These are phyloP conservation scores for Trogon surrucura DNA, from an alignment of 2,113 vertebrate genomes.

Conservation along the genomic window DNA sequence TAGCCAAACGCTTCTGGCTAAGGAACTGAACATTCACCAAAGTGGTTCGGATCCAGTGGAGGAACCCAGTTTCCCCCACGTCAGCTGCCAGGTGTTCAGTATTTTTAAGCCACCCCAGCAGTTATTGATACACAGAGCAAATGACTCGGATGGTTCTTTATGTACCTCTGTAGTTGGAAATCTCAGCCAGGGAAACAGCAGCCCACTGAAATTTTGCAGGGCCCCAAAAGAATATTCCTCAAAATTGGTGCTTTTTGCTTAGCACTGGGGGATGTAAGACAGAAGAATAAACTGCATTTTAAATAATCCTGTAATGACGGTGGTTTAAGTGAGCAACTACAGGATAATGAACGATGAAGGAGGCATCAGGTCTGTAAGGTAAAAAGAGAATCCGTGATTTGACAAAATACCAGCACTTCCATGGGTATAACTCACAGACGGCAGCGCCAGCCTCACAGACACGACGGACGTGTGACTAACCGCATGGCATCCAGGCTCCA, in stretches of 20 bases:
- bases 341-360: not conserved
- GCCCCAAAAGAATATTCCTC: not conserved
- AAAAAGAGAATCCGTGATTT: not conserved
- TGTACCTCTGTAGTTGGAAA: not conserved
- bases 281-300: not conserved
- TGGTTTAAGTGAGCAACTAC: not conserved
- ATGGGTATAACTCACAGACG: not conserved
- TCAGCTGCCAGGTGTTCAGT: not conserved
- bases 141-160: not conserved
- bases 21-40: not conserved
- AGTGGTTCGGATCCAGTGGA: fast-evolving
- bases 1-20: not conserved
- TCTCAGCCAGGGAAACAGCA: constrained; percentile 11
- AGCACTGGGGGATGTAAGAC: not conserved
- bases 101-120: not conserved
- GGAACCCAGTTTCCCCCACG: not conserved
- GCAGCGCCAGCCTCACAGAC: not conserved
- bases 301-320: not conserved
- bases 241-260: not conserved
- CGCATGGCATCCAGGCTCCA: not conserved
- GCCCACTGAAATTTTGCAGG: not conserved
- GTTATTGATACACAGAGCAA: not conserved
- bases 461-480: fast-evolving
- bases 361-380: not conserved
- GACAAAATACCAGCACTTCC: not conserved